Conservation (phyloP, 2,888 invertebrate genomes). For the Cheilosia pagana region DNA sequence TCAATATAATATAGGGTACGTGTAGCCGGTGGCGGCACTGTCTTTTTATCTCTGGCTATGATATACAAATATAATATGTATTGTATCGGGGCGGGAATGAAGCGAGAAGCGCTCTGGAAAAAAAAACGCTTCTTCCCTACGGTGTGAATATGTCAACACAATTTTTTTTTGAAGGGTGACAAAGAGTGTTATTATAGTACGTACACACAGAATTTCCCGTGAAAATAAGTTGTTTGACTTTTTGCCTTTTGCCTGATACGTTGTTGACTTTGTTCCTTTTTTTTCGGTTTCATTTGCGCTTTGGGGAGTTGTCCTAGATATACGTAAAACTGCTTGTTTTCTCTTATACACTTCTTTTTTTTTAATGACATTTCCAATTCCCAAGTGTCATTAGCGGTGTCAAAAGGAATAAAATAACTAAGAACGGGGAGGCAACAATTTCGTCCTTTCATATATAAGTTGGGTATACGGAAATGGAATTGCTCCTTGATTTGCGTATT, state of each 20-base stretch:
- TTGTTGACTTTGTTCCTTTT: conserved; percentile 20
- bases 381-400: conserved; percentile 54
- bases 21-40: conserved; percentile 40
- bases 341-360: neutral
- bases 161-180: conserved; percentile 40
- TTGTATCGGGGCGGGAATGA: conserved; percentile 40
- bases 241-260: conserved; percentile 33
- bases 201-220: conserved; percentile 36
- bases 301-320: conserved; percentile 33
- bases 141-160: conserved; percentile 61
- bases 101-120: conserved; percentile 7
- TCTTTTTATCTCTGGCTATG: conserved; percentile 47
- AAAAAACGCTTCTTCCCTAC: conserved; percentile 34
- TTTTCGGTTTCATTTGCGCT: conserved; percentile 19
- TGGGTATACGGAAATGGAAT: neutral
- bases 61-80: conserved; percentile 31
- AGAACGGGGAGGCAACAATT: neutral
- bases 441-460: neutral
- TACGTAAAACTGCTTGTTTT: neutral
- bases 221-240: conserved; percentile 51
- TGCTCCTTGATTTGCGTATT: conserved; percentile 56
- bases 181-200: conserved; percentile 55
- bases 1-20: conserved; percentile 36
- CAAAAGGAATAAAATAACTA: conserved; percentile 57
- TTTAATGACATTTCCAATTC: conserved; percentile 52